Conservation (phyloP, 2,888 invertebrate genomes). For the Ormia ochracea region DNA sequence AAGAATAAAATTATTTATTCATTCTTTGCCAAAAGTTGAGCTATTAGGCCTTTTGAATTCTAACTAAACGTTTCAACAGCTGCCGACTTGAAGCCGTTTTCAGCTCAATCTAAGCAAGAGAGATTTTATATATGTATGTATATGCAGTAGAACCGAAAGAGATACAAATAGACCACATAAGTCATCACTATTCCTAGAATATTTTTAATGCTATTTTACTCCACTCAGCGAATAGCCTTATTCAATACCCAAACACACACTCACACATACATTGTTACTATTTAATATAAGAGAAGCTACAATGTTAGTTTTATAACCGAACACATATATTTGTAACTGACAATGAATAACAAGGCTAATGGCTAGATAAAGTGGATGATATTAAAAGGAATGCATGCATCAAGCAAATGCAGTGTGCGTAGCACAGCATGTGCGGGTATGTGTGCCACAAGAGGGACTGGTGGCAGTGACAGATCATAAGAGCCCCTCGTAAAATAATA, state of each 20-base stretch:
- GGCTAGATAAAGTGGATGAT: slow-evolving; percentile 7
- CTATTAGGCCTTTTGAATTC: no score
- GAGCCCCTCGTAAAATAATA: background rate
- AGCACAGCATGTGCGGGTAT: no score
- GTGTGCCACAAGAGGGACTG: background rate
- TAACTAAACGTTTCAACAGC: no score
- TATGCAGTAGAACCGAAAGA: no score
- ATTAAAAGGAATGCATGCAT: slow-evolving; percentile 32
- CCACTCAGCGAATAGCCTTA: background rate
- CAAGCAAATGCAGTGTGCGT: background rate
- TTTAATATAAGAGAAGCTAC: slow-evolving; percentile 19
- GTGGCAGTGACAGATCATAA: background rate
- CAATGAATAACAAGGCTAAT: slow-evolving; percentile 41
- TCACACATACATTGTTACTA: slow-evolving; percentile 11
- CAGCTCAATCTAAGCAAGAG: no score
- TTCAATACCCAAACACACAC: no score
- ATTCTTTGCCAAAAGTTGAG: no score
- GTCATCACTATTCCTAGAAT: no score
- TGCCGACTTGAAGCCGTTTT: no score
- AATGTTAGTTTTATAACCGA: background rate
- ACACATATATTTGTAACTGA: slow-evolving; percentile 30
- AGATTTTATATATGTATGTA: no score
- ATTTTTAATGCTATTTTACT: background rate
- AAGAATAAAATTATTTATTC: no score
- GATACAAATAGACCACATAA: no score